phyloP scores from a whole-genome alignment of 2,888 invertebrate species.

The Chydorus sphaericus region DNA sequence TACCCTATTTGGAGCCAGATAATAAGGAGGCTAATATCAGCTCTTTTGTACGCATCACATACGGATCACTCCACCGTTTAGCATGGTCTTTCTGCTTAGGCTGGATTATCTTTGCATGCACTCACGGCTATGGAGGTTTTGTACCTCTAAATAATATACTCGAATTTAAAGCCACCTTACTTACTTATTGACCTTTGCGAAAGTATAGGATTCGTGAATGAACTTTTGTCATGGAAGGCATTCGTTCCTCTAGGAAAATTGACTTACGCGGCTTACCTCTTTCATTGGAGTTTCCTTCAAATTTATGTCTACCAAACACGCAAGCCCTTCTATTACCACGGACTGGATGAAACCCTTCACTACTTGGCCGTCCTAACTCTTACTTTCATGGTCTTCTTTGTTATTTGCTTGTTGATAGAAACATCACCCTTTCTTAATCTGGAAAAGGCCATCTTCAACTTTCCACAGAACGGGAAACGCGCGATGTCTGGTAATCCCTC shows the following conservation, averaged over 20 bases:
- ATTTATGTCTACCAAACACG: background rate
- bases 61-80: constrained; percentile 65
- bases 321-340: background rate
- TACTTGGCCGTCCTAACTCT: background rate
- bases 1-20: constrained; percentile 35
- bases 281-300: background rate
- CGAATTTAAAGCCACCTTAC: background rate
- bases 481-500: too few species aligned
- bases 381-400: background rate
- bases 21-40: constrained; percentile 44
- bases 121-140: constrained; percentile 42
- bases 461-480: too few species aligned
- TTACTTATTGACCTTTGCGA: too few species aligned
- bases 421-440: constrained; percentile 5
- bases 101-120: constrained; percentile 64
- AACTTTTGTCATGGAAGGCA: constrained; percentile 62
- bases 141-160: background rate
- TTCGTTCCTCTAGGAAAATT: constrained; percentile 78
- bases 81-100: constrained; percentile 58
- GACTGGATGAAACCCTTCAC: too few species aligned
- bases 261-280: constrained; percentile 84
- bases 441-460: too few species aligned
- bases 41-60: constrained; percentile 54
- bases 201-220: constrained; percentile 49
- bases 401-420: background rate